These are phyloP conservation scores for Halichoerus grypus DNA, from an alignment of 2,113 vertebrate species.

Conservation along the genomic window DNA sequence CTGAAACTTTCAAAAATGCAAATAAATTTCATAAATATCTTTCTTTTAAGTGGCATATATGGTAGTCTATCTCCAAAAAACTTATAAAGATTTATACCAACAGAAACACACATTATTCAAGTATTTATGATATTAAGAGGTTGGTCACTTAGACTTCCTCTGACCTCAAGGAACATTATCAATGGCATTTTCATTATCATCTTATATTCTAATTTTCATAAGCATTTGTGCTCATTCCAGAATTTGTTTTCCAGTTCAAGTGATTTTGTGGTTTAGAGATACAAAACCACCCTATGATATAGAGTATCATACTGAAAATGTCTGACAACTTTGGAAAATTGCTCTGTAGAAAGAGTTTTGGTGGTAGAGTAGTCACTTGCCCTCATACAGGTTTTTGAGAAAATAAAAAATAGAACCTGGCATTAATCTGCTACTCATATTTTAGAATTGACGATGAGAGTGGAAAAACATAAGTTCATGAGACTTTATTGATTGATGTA, in stretches of 20 bases:
- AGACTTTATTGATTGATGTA: rapidly evolving
- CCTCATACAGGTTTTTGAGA: neutral
- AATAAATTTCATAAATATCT: neutral
- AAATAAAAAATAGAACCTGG: neutral
- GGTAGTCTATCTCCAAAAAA: neutral
- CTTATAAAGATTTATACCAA: neutral
- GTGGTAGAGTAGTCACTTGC: neutral
- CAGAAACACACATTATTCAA: neutral
- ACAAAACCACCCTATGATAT: neutral
- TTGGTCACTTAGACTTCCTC: neutral
- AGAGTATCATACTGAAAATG: neutral
- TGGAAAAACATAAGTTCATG: neutral
- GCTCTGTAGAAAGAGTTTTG: neutral
- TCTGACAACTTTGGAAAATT: neutral
- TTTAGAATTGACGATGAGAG: neutral
- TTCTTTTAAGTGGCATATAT: neutral
- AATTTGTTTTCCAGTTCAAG: neutral
- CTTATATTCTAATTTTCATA: neutral
- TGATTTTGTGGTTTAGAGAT: neutral
- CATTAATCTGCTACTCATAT: neutral
- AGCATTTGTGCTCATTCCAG: neutral
- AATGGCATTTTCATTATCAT: neutral
- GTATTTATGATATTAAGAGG: neutral
- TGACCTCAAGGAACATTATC: neutral
- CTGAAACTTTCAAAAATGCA: neutral